Base-by-base conservation (phyloP, 2,113 vertebrate species). In the Cyanocitta stelleri region DNA sequence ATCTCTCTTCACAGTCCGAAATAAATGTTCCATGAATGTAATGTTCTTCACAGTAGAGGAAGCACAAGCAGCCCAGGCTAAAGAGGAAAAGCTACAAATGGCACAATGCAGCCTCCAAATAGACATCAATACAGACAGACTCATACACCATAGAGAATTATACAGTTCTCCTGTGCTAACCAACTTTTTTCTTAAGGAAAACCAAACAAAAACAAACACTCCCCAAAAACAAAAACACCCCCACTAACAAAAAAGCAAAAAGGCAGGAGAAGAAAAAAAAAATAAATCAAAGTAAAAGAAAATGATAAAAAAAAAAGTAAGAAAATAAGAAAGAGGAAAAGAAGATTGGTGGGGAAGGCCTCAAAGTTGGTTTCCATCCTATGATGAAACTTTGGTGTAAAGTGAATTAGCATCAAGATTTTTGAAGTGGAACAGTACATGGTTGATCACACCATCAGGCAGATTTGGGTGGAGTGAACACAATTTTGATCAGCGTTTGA, bases 41-140 rank as follows among this genome's bases (percentile, higher is more conserved):
- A 62, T 83, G 92, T 84, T 97, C 85, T 96, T 96, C 94, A 95
- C 80, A 93, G 83, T 13, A 90, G 56, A 86, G 73, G 44, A 96
- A 89, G n/a, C 64, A 95, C 41, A 93, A 94, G 46, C 22, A 90
- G 24, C 32, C 11, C 26, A 76, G 37, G 22, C 43, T 90, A 72
- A 91, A 87, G 32, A 78, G 32, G 39, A 74, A 82, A 93, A 86
- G 13, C 51, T 92, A 69, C 79, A 85, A 93, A 93, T 69, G 48
- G 49, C 61, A 80, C 13, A 76, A 49, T 35, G 14, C n/a, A 82
- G 63, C 58, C 78, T 78, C 22, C 49, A 93, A 85, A 77, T 16
- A 75, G 61, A 48, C 52, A 88, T 48, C 27, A 52, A 41, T 23
- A 56, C 8, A 82, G 41, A 37, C 14, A 73, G 54, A 49, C 27